These are phyloP conservation scores for Ochropleura leucogaster DNA, from an alignment of 2,888 invertebrate species.

Conservation along the genomic window DNA sequence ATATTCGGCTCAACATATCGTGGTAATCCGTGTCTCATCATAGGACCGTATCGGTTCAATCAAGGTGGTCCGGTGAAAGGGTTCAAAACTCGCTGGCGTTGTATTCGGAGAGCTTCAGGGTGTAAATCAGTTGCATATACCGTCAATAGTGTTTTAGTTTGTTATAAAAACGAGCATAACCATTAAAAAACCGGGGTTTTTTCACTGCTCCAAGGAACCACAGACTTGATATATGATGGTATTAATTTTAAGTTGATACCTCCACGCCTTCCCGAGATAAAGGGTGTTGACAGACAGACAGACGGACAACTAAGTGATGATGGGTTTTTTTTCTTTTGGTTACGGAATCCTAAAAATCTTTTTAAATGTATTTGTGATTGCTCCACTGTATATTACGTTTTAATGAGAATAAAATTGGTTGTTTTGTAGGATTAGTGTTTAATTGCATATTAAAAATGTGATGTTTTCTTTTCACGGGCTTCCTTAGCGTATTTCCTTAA, in stretches of 20 bases:
- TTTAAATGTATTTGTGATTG: too few species aligned
- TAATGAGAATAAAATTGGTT: too few species aligned
- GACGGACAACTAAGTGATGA: too few species aligned
- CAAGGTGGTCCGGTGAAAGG: neutral
- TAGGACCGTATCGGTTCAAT: neutral
- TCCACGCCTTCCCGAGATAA: too few species aligned
- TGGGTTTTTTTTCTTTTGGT: too few species aligned
- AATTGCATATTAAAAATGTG: too few species aligned
- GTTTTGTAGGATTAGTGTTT: neutral
- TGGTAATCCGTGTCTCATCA: constrained; percentile 1
- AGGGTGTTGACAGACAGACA: too few species aligned
- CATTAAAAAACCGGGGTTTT: neutral
- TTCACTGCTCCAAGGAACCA: neutral
- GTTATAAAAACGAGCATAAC: neutral
- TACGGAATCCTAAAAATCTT: too few species aligned
- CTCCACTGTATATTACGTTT: too few species aligned
- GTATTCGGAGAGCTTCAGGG: neutral
- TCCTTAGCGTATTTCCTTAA: neutral
- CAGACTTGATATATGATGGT: neutral
- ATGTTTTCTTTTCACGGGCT: too few species aligned
- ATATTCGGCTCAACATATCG: neutral
- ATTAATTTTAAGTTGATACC: too few species aligned
- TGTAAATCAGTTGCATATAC: neutral
- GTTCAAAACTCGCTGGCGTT: neutral
- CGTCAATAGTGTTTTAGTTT: neutral